These are phyloP conservation scores for Athalia circularis DNA, from an alignment of 2,888 invertebrate genomes.

Conservation along the genomic window DNA sequence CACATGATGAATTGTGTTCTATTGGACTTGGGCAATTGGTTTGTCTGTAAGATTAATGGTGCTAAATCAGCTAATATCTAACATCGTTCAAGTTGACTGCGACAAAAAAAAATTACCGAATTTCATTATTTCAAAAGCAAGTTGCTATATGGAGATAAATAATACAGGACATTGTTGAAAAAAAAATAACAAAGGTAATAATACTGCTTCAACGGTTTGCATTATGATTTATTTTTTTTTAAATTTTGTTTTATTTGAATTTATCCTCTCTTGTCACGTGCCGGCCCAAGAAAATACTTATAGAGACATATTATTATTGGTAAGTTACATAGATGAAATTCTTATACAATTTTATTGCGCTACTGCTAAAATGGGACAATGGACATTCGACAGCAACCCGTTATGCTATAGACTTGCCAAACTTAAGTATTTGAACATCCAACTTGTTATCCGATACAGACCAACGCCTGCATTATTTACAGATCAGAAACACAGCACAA, in stretches of 20 bases:
- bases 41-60: neutral
- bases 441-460: conserved; percentile 14
- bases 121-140: neutral
- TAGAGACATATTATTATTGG: conserved; percentile 23
- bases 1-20: neutral
- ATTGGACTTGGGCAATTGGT: neutral
- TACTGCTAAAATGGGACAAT: neutral
- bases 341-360: conserved; percentile 27
- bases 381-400: neutral
- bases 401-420: conserved; percentile 3
- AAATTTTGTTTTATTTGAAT: conserved; percentile 40
- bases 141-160: neutral
- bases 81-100: neutral
- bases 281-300: conserved; percentile 50
- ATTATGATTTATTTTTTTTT: conserved; percentile 53
- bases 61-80: neutral
- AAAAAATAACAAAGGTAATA: conserved; percentile 7
- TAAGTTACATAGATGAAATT: conserved; percentile 10
- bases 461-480: neutral
- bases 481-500: neutral
- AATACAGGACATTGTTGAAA: neutral
- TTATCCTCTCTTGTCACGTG: conserved; percentile 48
- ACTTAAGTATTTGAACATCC: conserved; percentile 12
- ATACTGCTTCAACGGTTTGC: conserved; percentile 44
- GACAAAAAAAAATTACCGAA: neutral